Conservation (phyloP, 2,797 vertebrate species). For the Acipenser ruthenus region DNA sequence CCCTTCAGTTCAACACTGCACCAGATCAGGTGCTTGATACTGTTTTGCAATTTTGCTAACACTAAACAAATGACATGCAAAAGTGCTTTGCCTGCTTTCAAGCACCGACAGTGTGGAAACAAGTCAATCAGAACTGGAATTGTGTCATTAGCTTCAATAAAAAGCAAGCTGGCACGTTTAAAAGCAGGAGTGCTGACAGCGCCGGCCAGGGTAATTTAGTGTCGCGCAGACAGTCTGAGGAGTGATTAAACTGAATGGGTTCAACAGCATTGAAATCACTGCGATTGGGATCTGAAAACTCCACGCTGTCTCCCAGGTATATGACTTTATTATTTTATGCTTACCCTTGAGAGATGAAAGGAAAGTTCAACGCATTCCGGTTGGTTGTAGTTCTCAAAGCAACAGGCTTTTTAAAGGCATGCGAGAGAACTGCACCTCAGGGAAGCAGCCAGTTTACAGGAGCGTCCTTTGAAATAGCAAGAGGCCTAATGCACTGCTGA, state of each 20-base stretch:
- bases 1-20: too few species aligned
- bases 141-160: too few species aligned
- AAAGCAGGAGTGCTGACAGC: background rate
- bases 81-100: background rate
- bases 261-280: background rate
- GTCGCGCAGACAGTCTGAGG: too few species aligned
- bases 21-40: too few species aligned
- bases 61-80: background rate
- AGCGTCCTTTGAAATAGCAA: too few species aligned
- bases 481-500: too few species aligned
- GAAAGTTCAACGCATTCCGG: background rate
- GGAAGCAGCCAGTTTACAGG: too few species aligned
- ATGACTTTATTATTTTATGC: background rate
- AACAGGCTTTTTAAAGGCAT: too few species aligned
- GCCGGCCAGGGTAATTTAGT: too few species aligned
- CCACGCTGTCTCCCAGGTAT: background rate
- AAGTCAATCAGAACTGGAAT: background rate
- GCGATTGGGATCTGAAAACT: background rate
- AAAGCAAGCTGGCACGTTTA: too few species aligned
- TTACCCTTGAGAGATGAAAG: constrained; percentile 9
- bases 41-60: background rate
- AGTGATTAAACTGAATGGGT: background rate
- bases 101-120: background rate
- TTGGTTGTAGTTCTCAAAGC: too few species aligned
- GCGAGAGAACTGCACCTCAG: too few species aligned